Evolutionary conservation across 1,140 invertebrate genomes (phyloP), one percentile per base, ranked within the genome.

Genomic region (Trypoxylus dichotomus): DNA sequence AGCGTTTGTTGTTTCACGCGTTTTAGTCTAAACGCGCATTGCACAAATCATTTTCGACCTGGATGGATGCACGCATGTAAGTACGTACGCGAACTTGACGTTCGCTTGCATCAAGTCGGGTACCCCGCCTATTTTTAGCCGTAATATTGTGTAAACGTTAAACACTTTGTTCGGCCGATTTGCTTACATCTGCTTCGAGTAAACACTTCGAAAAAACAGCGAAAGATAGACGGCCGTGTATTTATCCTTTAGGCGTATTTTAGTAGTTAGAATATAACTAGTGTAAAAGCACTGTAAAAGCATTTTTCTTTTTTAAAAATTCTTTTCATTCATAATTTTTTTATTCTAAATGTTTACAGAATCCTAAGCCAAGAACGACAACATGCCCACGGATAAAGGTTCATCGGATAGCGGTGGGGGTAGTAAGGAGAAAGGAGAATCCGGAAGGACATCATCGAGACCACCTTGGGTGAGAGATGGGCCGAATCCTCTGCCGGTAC

Each of bases 401-500:
- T 27, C 24, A 10, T 68, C 60, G 60, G 60, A 68, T 68, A 68
- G 60, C 15, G 60, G 60, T 2, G 60, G 60, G 60, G 60, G 60
- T 29, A 68, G 60, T 68, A 68, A 68, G 24, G 60, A 68, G 60
- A 68, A 68, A 27, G 27, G 60, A 11, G 60, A 68, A 68, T 25
- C 24, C 6, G 60, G 60, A 27, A 68, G 60, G 24, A 91, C 90
- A 73, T 93, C 91, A 77, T 94, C 94, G 83, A 89, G 93, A 74
- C 93, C 93, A 13, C 94, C 94, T 10, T 95, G 94, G 94, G 93
- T 95, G 15, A 94, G 94, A 84, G 93, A 94, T 78, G 93, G 92
- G 54, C 87, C 90, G 0, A 86, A 82, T 19, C 87, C 88, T 13
- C 80, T 90, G 29, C 88, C 89, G 1, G 88, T 88, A 85, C 89